Evolutionary conservation across 2,797 vertebrate species (phyloP).

Genomic region (Botia almorhae): DNA sequence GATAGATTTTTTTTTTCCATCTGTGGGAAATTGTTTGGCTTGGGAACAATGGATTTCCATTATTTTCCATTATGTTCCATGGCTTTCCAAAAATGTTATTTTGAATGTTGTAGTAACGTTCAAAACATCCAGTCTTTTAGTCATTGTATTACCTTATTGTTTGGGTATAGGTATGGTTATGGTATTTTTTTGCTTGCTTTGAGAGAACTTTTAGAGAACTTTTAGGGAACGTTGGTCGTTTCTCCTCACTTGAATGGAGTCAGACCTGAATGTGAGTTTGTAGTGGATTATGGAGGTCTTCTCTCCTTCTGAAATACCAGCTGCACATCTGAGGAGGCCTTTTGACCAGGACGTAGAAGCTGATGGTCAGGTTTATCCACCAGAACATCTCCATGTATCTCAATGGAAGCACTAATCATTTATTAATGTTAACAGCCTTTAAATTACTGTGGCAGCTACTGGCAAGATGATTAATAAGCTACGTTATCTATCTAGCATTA

Average conservation of each 20-base stretch:
- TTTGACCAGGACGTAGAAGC: background rate
- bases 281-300: slow-evolving; percentile 1
- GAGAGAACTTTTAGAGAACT: too few relatives aligned
- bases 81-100: too few relatives aligned
- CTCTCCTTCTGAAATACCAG: background rate
- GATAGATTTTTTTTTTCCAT: background rate
- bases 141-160: too few relatives aligned
- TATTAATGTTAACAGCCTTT: background rate
- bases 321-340: slow-evolving; percentile 11
- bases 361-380: slow-evolving; percentile 28
- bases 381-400: background rate
- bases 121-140: too few relatives aligned
- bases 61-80: too few relatives aligned
- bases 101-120: too few relatives aligned
- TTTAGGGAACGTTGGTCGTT: too few relatives aligned
- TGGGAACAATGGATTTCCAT: background rate
- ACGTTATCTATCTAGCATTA: background rate
- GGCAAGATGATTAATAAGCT: background rate
- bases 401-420: slow-evolving; percentile 12
- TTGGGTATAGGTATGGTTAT: too few relatives aligned
- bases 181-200: too few relatives aligned
- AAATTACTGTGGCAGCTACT: background rate
- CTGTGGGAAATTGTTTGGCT: background rate
- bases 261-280: slow-evolving; percentile 17
- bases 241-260: background rate